Base-by-base conservation (phyloP, 2,113 vertebrate species). In the Ascaphus truei region DNA sequence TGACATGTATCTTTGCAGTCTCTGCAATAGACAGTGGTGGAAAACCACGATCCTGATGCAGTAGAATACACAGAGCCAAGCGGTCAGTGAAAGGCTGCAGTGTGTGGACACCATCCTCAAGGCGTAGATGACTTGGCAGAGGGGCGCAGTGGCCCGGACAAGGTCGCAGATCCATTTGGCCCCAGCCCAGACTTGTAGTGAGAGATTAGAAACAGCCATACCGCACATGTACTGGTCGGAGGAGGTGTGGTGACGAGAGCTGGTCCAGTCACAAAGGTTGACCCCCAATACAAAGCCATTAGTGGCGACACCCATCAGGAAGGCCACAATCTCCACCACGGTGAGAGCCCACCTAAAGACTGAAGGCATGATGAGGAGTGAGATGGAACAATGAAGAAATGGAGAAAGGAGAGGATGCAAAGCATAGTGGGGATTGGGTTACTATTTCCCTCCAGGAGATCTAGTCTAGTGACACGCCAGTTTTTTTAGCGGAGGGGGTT, bases 201-300 rank as follows among this genome's bases (percentile, higher is more conserved):
- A 34, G 20, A 62, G 16, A 30, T 62, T 62, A 2, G 20, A 48
- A 4, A 50, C 3, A 4, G 60, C 60, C 60, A 62, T 22, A 8
- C 7, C 48, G 11, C 60, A 62, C 15, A 62, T 50, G 5, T 31
- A 62, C 16, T 20, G 9, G 20, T 62, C 60, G 1, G 60, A 62
- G 29, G 12, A 34, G 7, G 45, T 50, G 6, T 26, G 7, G 16
- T 27, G 22, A 12, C 15, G 12, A 6, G 30, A 63, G 31, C 7
- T 43, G 7, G 11, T 31, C 12, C 10, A 7, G 16, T 36, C 20
- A 43, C 3, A 15, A 8, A 36, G 6, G 31, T 51, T 63, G 6
- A 63, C 30, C 11, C 30, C 22, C 13, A 63, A 13, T 12, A 63
- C 10, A 26, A 63, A 63, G 9, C 61, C 61, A 45, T 63, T 63